Evolutionary conservation across 2,113 vertebrate genomes (phyloP), one percentile per base, ranked within the genome.

Genomic region (Lutjanus erythropterus): DNA sequence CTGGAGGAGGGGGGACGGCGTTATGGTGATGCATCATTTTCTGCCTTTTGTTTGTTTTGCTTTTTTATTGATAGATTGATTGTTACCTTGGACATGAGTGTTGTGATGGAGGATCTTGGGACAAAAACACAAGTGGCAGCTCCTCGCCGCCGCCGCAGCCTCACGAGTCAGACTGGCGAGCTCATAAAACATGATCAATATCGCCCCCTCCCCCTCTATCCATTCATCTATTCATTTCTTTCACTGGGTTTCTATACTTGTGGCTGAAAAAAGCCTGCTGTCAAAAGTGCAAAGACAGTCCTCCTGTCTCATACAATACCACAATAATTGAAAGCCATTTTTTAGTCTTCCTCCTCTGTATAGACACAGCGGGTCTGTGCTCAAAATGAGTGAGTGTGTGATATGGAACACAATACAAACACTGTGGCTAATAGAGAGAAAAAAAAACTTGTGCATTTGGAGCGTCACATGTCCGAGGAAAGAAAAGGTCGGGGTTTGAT

Each of bases 1-100:
- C 37, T n/a, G 23, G 47, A 31, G n/a, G 16, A 25, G 41, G 31
- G 16, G 27, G 49, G 18, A 21, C 2, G 25, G 53, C 27, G 75
- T 78, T 71, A 42, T 65, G 69, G 85, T 66, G 85, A 86, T 92
- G 86, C 91, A 93, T 91, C 85, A 90, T 91, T 90, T 89, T 91
- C 89, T 88, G 79, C 79, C 78, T 91, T 91, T 90, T 86, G 86
- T 90, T 91, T 92, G 84, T 88, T 88, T 94, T 64, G 80, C 79
- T 89, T 85, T n/a, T 81, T 89, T 90, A 91, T 91, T 92, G 87
- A 94, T 85, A 88, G 88, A 94, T 92, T 93, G 93, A 93, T 94
- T 87, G 90, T 86, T 92, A 81, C 84, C 90, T 91, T 89, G 88
- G 85, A 91, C 81, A 86, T 88, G 74, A 84, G 71, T 58, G 69